Percentiles rank a stretch among this genome's conserved stretches.
phyloP scores from a whole-genome alignment of 2,797 vertebrate species.

The Poecilia wingei region DNA sequence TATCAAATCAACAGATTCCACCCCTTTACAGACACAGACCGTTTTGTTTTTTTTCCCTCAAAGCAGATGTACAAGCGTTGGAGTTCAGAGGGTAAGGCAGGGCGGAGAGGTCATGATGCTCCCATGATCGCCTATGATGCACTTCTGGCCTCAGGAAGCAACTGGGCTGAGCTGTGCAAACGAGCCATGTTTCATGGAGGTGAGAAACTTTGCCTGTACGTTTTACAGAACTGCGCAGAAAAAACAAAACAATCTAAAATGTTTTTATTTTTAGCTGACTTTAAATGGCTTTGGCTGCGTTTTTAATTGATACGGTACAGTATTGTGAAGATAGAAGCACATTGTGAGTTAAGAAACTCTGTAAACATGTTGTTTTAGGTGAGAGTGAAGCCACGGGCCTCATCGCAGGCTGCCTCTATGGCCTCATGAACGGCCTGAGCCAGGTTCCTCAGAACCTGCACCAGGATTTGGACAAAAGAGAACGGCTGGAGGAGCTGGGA shows the following conservation, averaged over 20 bases:
- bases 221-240: neutral
- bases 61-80: constrained; percentile 88
- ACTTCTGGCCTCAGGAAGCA: constrained; percentile 86
- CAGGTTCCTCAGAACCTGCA: constrained; percentile 85
- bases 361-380: constrained; percentile 76
- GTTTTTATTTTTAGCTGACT: neutral
- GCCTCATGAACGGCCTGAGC: constrained; percentile 87
- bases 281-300: neutral
- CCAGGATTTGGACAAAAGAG: constrained; percentile 87
- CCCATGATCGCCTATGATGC: constrained; percentile 98
- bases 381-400: constrained; percentile 91
- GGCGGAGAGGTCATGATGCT: constrained; percentile 91
- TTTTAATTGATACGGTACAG: neutral
- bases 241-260: neutral
- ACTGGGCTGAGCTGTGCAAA: constrained; percentile 91
- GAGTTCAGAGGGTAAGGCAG: constrained; percentile 94
- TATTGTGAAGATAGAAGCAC: neutral
- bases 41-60: constrained; percentile 6
- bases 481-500: constrained; percentile 87
- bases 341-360: neutral
- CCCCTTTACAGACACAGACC: neutral
- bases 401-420: constrained; percentile 92
- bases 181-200: constrained; percentile 96
- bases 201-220: constrained; percentile 62
- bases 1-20: neutral